phyloP scores from a whole-genome alignment of 1,140 invertebrate genomes.

The Charaxes varanes region DNA sequence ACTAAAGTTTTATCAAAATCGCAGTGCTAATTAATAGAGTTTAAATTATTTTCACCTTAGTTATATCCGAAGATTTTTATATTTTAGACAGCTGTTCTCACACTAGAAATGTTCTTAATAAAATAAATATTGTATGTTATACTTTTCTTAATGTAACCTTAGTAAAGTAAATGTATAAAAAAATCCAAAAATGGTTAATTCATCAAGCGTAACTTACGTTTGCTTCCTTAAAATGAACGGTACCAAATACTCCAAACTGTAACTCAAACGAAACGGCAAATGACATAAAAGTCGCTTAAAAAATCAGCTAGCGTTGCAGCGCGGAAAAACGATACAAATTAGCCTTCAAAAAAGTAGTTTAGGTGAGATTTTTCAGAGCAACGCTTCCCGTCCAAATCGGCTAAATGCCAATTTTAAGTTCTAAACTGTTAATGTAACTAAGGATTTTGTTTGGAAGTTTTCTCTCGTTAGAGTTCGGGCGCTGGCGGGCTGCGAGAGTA shows the following conservation, averaged over 20 bases:
- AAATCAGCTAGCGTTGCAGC: not conserved
- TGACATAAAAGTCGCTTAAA: slow-evolving; percentile 6
- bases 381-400: slow-evolving; percentile 20
- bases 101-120: no score
- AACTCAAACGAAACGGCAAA: not conserved
- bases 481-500: not conserved
- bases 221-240: not conserved
- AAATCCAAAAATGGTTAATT: no score
- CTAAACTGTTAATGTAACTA: slow-evolving; percentile 36
- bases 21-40: no score
- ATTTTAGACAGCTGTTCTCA: no score
- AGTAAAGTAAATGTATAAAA: no score
- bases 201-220: no score
- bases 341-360: slow-evolving; percentile 18
- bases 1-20: no score
- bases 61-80: no score
- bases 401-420: slow-evolving; percentile 41
- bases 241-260: not conserved
- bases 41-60: no score
- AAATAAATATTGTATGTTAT: no score
- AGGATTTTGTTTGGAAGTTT: slow-evolving; percentile 23
- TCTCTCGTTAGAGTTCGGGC: slow-evolving; percentile 11
- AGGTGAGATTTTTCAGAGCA: slow-evolving; percentile 21
- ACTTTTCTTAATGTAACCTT: no score
- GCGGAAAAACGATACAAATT: slow-evolving; percentile 14